A percentile compares a stretch with the other conserved stretches of the same genome.
Conservation (phyloP, 2,888 invertebrate species). For the Cheilosia urbana region DNA sequence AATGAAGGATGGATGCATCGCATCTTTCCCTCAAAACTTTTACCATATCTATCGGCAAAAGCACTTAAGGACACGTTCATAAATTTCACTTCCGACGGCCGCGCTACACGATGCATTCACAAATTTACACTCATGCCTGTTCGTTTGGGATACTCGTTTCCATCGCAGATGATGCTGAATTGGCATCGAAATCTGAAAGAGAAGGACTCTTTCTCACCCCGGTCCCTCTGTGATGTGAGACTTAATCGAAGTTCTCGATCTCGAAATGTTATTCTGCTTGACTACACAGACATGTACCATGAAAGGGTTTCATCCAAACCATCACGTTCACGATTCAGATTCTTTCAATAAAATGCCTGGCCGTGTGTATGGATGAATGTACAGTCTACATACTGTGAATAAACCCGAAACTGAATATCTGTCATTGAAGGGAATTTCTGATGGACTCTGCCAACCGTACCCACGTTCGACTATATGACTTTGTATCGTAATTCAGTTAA, state of each 20-base stretch:
- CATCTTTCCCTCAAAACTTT: conserved; percentile 27
- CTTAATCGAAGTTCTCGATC: conserved; percentile 68
- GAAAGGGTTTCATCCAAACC: conserved; percentile 52
- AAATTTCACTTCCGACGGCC: conserved; percentile 57
- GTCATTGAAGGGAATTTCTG: conserved; percentile 39
- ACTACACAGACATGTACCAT: conserved; percentile 36
- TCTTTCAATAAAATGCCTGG: conserved; percentile 58
- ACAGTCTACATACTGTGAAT: conserved; percentile 25
- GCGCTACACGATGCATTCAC: conserved; percentile 54
- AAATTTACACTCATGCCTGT: conserved; percentile 61
- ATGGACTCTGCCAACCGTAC: conserved; percentile 33
- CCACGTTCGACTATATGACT: background rate
- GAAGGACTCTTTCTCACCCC: background rate
- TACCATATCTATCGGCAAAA: conserved; percentile 63
- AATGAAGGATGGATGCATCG: conserved; percentile 12
- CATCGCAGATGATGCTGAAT: conserved; percentile 58
- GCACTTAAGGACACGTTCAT: conserved; percentile 71
- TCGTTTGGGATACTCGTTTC: conserved; percentile 26
- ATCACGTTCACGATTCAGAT: conserved; percentile 57
- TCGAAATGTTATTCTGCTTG: conserved; percentile 51
- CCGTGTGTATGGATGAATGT: background rate
- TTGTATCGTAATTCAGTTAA: conserved; percentile 24
- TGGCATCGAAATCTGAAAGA: conserved; percentile 39
- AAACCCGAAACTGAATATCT: conserved; percentile 20
- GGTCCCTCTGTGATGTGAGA: conserved; percentile 35